Evolutionary conservation across 2,888 invertebrate genomes (phyloP).

Genomic region (Amaurobius ferox): DNA sequence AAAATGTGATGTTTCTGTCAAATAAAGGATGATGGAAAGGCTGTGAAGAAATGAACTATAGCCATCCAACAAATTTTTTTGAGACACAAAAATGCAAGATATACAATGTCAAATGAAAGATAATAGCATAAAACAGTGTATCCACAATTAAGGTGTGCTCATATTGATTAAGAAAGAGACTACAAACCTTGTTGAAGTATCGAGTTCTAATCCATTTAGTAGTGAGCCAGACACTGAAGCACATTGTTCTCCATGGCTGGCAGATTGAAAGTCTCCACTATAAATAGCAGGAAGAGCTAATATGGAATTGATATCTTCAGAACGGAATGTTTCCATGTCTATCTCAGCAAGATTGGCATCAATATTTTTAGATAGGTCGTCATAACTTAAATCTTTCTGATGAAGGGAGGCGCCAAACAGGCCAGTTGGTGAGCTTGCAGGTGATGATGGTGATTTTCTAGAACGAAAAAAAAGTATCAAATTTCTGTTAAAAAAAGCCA

Average conservation of each 20-base stretch:
- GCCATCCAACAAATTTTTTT: no score
- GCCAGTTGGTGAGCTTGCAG: slow-evolving; percentile 50
- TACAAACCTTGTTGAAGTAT: slow-evolving; percentile 56
- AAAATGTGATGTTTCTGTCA: no score
- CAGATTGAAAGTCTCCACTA: slow-evolving; percentile 74
- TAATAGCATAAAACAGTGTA: no score
- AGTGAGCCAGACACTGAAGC: slow-evolving; percentile 89
- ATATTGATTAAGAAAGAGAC: no score
- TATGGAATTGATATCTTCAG: slow-evolving; percentile 85
- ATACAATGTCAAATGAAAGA: no score
- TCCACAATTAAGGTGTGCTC: no score
- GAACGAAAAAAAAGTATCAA: background rate
- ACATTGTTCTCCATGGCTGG: slow-evolving; percentile 85
- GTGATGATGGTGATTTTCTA: slow-evolving; percentile 53
- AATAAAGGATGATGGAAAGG: no score
- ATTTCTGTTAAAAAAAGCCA: no score
- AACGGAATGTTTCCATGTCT: slow-evolving; percentile 95
- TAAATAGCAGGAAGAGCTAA: slow-evolving; percentile 80
- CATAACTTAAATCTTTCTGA: slow-evolving; percentile 72
- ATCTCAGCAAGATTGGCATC: slow-evolving; percentile 96
- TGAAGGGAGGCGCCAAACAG: slow-evolving; percentile 44
- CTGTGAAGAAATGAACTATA: no score
- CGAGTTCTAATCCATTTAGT: slow-evolving; percentile 80
- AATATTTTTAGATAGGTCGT: slow-evolving; percentile 81
- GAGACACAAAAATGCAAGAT: no score